A percentile compares a stretch with the other conserved stretches of the same genome.
Conservation (phyloP, 2,797 vertebrate species). For the Rachycentron canadum region DNA sequence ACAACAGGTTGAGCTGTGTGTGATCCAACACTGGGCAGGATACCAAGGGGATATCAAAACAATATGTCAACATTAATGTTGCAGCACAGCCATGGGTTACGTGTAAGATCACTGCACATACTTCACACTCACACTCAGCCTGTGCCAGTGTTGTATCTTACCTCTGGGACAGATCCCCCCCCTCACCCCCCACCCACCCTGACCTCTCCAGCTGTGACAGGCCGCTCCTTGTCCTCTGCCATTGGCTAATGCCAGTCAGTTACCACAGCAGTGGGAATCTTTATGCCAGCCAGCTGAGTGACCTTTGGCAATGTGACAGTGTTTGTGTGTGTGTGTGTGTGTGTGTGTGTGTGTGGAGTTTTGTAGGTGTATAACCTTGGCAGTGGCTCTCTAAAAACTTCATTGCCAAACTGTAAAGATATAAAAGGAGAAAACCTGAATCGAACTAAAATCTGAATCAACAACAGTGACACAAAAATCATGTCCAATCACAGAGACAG, state of each 20-base stretch:
- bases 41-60: neutral
- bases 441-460: neutral
- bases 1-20: neutral
- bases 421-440: neutral
- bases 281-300: slow-evolving; percentile 15
- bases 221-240: slow-evolving; percentile 42
- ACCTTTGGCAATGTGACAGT: slow-evolving; percentile 25
- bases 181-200: slow-evolving; percentile 35
- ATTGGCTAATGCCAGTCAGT: slow-evolving; percentile 39
- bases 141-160: slow-evolving; percentile 31
- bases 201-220: slow-evolving; percentile 49
- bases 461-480: neutral
- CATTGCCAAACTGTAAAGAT: slow-evolving; percentile 4
- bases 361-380: slow-evolving; percentile 15
- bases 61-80: neutral
- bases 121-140: no score
- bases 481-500: neutral
- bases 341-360: no score
- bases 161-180: slow-evolving; percentile 41
- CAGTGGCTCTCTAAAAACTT: slow-evolving; percentile 8
- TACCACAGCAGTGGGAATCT: slow-evolving; percentile 17
- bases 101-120: no score
- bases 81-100: neutral
- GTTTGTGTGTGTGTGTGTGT: neutral
- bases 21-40: neutral